Evolutionary conservation across 1,140 invertebrate genomes (phyloP).

Genomic region (Zaprionus taronus): DNA sequence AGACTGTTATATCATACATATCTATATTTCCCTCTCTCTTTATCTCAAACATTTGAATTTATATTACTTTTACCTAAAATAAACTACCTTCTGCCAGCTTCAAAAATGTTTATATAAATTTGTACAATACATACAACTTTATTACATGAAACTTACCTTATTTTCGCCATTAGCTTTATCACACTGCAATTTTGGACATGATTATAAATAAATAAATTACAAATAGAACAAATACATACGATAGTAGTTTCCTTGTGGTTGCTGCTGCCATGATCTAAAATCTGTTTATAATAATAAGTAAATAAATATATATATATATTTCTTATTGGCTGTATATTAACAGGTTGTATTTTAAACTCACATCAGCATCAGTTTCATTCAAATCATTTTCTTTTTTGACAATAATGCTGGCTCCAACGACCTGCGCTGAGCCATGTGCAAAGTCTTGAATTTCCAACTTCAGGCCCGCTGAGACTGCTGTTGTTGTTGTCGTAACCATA

Average conservation of each 20-base stretch:
- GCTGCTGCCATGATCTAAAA: conserved; percentile 63
- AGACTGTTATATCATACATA: too few species aligned
- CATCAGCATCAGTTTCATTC: conserved; percentile 61
- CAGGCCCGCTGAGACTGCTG: conserved; percentile 15
- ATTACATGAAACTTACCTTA: conserved; percentile 87
- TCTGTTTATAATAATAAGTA: conserved; percentile 32
- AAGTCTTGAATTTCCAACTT: conserved; percentile 59
- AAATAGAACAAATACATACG: conserved; percentile 58
- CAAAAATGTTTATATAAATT: background rate
- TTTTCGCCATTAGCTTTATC: conserved; percentile 95
- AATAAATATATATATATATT: conserved; percentile 1
- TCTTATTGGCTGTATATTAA: background rate
- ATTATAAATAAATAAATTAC: conserved; percentile 25
- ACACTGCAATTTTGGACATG: conserved; percentile 88
- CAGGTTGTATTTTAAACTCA: conserved; percentile 32
- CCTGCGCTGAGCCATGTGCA: conserved; percentile 52
- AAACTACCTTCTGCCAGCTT: too few species aligned
- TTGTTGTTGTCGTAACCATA: conserved; percentile 17
- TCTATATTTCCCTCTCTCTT: too few species aligned
- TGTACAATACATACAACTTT: background rate
- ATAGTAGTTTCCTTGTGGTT: conserved; percentile 72
- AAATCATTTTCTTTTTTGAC: conserved; percentile 54
- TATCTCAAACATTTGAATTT: too few species aligned
- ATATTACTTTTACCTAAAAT: too few species aligned
- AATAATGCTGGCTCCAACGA: conserved; percentile 49